Evolutionary conservation across 2,888 invertebrate species (phyloP), one percentile per base, ranked within the genome.

Genomic region (Tetramorium bicarinatum): DNA sequence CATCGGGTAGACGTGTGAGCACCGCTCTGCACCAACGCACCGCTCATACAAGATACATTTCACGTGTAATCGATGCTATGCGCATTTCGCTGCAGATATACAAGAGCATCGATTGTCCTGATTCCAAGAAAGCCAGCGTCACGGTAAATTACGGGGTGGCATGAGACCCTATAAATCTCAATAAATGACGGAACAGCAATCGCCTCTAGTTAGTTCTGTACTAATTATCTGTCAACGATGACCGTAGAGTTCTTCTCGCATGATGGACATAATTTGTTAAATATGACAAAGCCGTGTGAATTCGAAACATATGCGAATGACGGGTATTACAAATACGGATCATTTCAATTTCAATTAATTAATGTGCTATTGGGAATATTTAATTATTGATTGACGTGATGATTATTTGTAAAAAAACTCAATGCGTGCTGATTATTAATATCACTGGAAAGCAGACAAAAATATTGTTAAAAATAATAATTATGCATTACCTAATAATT

Each of bases 51-150:
- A 85, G 76, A 81, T 85, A 85, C 85, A 85, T 85, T 71, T 64
- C 62, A 62, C 76, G 83, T 25, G 49, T 69, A 74, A 52, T 54
- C 52, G 67, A 85, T 85, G 62, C 61, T 71, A 54, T 62, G 29
- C 49, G 52, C 52, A 67, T 67, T 41, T 61, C 59, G n/a, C 25
- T 13, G 44, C 52, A 49, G 62, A 21, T 67, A 15, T 69, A 47
- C 44, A 21, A 52, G 77, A 81, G 44, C 56, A 56, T 34, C 47
- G 59, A 59, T 71, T 44, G 62, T 74, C 52, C 87, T 82, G 77
- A 54, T 90, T 90, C 89, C 61, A 62, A 86, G 90, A 90, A 90
- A 81, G 85, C 79, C 86, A 64, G 38, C 82, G 69, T 75, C 82
- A 82, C 15, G 38, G n/a, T 56, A 79, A 83, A 83, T 83, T 79